Percentiles rank a stretch among this genome's conserved stretches.
These are phyloP conservation scores for Dendrophyllia cribrosa DNA, from an alignment of 64 coral and sea anemone species.

Conservation along the genomic window DNA sequence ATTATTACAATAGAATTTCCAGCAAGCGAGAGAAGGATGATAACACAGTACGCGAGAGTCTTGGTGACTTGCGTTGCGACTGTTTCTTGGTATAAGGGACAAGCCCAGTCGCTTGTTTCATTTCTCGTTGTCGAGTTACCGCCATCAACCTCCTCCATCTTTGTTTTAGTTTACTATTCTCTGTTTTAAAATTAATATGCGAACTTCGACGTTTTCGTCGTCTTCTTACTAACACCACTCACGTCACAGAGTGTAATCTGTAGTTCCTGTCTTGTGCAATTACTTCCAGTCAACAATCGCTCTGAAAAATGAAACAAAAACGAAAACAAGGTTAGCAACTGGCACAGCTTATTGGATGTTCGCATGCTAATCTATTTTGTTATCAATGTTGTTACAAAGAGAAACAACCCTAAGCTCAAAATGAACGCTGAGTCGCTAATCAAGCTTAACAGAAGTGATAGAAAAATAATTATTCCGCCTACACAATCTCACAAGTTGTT, in stretches of 20 bases:
- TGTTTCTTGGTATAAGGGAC: constrained; percentile 47
- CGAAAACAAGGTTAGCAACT: not conserved
- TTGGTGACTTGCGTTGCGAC: constrained; percentile 47
- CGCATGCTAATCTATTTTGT: not conserved
- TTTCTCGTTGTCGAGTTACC: not conserved
- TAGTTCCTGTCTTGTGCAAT: not conserved
- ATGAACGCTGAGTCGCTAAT: not conserved
- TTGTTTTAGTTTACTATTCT: not conserved
- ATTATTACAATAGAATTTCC: constrained; percentile 85
- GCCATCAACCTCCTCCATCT: not conserved
- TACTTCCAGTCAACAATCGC: not conserved
- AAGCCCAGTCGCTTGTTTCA: not conserved
- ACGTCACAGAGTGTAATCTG: not conserved
- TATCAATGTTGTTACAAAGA: not conserved
- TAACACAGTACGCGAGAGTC: constrained; percentile 66
- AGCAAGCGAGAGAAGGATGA: constrained; percentile 77
- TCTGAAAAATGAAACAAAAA: not conserved
- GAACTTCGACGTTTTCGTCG: not conserved
- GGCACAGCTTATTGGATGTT: not conserved
- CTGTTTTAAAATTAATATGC: not conserved
- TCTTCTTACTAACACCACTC: not conserved
- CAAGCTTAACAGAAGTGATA: not conserved
- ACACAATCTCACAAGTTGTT: not conserved
- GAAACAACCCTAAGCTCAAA: not conserved
- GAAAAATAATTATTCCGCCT: not conserved